Conservation (phyloP, 2,797 vertebrate species). For the Poecile montanus region DNA sequence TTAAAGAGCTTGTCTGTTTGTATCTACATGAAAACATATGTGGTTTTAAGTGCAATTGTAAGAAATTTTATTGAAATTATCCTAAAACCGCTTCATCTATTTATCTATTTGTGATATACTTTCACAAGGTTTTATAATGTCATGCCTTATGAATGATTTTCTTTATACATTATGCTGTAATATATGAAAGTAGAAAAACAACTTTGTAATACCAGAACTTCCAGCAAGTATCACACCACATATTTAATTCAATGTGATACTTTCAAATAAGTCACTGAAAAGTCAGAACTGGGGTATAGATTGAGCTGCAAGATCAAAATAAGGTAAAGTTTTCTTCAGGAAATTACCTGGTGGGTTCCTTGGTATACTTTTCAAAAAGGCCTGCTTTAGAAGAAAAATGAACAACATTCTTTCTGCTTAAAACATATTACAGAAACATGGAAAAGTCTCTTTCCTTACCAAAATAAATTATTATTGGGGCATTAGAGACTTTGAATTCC, state of each 20-base stretch:
- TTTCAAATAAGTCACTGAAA: neutral
- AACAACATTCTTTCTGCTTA: neutral
- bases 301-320: neutral
- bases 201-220: neutral
- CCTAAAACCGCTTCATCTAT: neutral
- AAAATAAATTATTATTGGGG: neutral
- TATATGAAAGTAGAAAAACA: neutral
- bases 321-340: neutral
- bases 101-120: neutral
- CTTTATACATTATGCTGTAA: neutral
- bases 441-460: neutral
- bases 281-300: neutral
- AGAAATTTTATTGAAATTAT: neutral
- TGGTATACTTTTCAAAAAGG: neutral
- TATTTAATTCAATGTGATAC: neutral
- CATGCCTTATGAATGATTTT: neutral
- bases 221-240: neutral
- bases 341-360: neutral
- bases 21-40: neutral
- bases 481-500: neutral
- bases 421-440: neutral
- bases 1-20: neutral
- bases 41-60: neutral
- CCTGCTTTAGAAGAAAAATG: neutral
- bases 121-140: neutral